These are phyloP conservation scores for Plotosus lineatus DNA, from an alignment of 2,113 vertebrate genomes.

Conservation along the genomic window DNA sequence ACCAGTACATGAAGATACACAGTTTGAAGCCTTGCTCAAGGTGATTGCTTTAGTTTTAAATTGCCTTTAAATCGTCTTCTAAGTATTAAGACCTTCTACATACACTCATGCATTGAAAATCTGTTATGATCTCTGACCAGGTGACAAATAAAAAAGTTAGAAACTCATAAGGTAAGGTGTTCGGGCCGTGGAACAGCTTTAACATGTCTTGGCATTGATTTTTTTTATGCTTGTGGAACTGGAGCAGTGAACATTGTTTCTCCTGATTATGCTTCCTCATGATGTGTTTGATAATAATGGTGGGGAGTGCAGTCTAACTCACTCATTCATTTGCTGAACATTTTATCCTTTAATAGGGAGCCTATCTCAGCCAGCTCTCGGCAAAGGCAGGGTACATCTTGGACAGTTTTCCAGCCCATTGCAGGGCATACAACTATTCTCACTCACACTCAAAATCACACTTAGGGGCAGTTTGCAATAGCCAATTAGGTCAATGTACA, in stretches of 20 bases:
- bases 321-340: background rate
- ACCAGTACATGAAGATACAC: slow-evolving; percentile 98
- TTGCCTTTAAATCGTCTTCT: background rate
- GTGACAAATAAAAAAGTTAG: background rate
- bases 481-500: too few species aligned
- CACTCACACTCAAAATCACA: too few species aligned
- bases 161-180: background rate
- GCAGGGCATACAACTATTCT: too few species aligned
- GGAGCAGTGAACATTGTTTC: background rate
- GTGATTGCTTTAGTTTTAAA: slow-evolving; percentile 60
- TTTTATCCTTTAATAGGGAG: too few species aligned
- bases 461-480: too few species aligned
- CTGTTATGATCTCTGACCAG: background rate
- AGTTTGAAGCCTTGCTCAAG: slow-evolving; percentile 97
- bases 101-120: background rate
- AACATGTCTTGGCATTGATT: background rate
- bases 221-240: background rate
- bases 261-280: background rate
- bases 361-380: too few species aligned
- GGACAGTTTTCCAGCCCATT: too few species aligned
- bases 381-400: too few species aligned
- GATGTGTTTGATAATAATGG: background rate
- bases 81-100: background rate
- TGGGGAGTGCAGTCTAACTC: background rate
- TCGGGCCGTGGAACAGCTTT: background rate